Conservation (phyloP, 2,888 invertebrate genomes). For the Cryptocephalus primarius region DNA sequence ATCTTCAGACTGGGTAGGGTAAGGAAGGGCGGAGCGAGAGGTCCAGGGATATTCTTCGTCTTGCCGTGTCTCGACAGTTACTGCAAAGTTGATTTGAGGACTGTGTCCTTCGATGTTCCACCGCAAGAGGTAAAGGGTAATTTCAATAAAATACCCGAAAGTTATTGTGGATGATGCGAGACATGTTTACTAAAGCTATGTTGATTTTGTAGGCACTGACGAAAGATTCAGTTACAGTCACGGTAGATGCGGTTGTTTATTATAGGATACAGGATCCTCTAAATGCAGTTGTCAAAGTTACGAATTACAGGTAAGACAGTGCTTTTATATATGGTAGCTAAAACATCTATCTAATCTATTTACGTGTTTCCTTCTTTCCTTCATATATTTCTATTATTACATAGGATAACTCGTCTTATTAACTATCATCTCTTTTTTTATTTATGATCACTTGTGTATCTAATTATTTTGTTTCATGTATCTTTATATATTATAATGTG, state of each 20-base stretch:
- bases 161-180: too few relatives aligned
- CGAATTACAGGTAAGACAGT: conserved; percentile 54
- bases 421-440: too few relatives aligned
- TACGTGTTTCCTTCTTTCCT: too few relatives aligned
- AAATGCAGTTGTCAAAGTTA: conserved; percentile 63
- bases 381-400: too few relatives aligned
- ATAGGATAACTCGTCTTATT: too few relatives aligned
- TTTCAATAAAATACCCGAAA: not conserved
- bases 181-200: not conserved
- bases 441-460: too few relatives aligned
- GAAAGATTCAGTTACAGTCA: conserved; percentile 90
- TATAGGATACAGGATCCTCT: conserved; percentile 71
- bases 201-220: conserved; percentile 57
- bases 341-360: too few relatives aligned
- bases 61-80: conserved; percentile 91
- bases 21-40: conserved; percentile 62
- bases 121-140: conserved; percentile 74
- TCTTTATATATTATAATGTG: too few relatives aligned
- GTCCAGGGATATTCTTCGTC: conserved; percentile 88
- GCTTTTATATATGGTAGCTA: too few relatives aligned
- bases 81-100: conserved; percentile 83
- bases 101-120: conserved; percentile 92
- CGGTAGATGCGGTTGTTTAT: conserved; percentile 84
- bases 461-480: too few relatives aligned
- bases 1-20: conserved; percentile 80